Evolutionary conservation across 2,888 invertebrate species (phyloP).

Genomic region (Habroteleia sp.): DNA sequence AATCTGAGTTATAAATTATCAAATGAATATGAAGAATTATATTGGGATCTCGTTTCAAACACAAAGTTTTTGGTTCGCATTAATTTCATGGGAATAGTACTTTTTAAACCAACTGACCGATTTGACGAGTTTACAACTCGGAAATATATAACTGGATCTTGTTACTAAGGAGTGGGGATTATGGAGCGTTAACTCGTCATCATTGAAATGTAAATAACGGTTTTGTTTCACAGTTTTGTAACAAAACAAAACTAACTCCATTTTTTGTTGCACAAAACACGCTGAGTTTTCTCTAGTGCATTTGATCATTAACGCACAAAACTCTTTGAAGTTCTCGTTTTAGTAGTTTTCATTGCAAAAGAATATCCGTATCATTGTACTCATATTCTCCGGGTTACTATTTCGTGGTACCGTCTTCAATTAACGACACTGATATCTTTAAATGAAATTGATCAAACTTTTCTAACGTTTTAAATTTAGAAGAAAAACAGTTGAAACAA

Average conservation of each 20-base stretch:
- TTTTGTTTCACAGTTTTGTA: slow-evolving; percentile 18
- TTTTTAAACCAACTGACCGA: slow-evolving; percentile 7
- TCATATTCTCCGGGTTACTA: slow-evolving; percentile 1
- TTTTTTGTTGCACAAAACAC: slow-evolving; percentile 17
- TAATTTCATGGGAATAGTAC: slow-evolving; percentile 13
- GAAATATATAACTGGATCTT: neutral
- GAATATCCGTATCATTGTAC: slow-evolving; percentile 22
- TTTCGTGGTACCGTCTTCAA: slow-evolving; percentile 16
- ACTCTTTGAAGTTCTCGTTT: slow-evolving; percentile 38
- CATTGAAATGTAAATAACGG: slow-evolving; percentile 24
- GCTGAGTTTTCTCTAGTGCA: slow-evolving; percentile 19
- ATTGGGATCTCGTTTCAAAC: neutral
- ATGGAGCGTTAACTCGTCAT: neutral
- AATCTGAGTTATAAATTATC: slow-evolving; percentile 6
- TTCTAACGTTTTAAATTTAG: neutral
- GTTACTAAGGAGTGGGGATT: neutral
- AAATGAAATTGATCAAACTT: slow-evolving; percentile 23
- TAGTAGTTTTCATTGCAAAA: neutral
- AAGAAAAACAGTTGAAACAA: too few species aligned
- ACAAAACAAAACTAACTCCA: slow-evolving; percentile 33
- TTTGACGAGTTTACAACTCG: slow-evolving; percentile 10
- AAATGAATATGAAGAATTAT: slow-evolving; percentile 6
- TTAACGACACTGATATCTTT: slow-evolving; percentile 27
- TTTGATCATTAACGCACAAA: slow-evolving; percentile 15
- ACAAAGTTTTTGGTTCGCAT: slow-evolving; percentile 3